phyloP scores from a whole-genome alignment of 2,113 vertebrate genomes.

The Taurulus bubalis region DNA sequence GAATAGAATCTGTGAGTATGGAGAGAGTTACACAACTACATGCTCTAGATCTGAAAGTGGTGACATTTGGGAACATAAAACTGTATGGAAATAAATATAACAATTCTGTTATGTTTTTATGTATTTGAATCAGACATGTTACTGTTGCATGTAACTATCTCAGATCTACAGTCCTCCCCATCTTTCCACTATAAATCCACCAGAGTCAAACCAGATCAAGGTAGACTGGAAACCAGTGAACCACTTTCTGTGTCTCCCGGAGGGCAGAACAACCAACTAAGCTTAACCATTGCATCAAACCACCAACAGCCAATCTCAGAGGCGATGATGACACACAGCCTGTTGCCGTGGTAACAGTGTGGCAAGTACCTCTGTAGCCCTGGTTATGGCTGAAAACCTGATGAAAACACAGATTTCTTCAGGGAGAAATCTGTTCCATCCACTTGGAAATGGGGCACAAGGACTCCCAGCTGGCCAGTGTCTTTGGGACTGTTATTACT shows the following conservation, averaged over 20 bases:
- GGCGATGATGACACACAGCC: conserved; percentile 48
- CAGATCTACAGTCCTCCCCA: conserved; percentile 10
- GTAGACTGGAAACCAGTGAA: conserved; percentile 44
- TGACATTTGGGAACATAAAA: conserved; percentile 5
- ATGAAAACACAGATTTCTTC: conserved; percentile 26
- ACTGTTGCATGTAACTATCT: conserved; percentile 25
- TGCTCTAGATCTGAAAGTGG: conserved; percentile 7
- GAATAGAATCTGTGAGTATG: conserved; percentile 31
- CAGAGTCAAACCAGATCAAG: conserved; percentile 27
- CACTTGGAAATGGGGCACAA: background rate
- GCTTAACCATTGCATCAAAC: conserved; percentile 69
- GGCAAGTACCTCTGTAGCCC: conserved; percentile 64
- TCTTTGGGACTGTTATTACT: conserved; percentile 2
- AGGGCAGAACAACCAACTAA: conserved; percentile 52
- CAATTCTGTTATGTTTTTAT: conserved; percentile 26
- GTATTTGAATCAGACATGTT: conserved; percentile 14
- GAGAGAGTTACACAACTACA: conserved; percentile 8
- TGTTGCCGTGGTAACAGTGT: conserved; percentile 79
- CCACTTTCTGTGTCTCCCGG: conserved; percentile 18
- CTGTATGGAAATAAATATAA: background rate
- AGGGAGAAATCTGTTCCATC: conserved; percentile 31
- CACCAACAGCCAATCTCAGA: conserved; percentile 66
- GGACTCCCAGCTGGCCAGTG: conserved; percentile 2
- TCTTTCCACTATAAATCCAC: conserved; percentile 20
- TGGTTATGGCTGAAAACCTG: conserved; percentile 66